Evolutionary conservation across 1,140 invertebrate genomes (phyloP).

Genomic region (Drosophila suzukii): DNA sequence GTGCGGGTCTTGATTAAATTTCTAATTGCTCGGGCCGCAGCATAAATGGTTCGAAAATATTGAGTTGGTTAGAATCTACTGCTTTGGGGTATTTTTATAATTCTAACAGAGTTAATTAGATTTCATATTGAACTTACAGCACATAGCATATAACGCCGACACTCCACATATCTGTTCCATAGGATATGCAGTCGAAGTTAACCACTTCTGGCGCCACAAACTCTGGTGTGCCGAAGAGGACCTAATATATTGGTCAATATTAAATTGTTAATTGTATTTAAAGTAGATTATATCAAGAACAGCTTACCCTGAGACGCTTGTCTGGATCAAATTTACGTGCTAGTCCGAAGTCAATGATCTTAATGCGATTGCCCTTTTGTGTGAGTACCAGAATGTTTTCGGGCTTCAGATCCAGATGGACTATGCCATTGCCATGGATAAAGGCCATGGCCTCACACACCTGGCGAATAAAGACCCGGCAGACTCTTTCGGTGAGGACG

Average conservation of each 20-base stretch:
- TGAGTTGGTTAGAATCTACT: neutral
- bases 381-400: constrained; percentile 99
- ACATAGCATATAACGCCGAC: constrained; percentile 99
- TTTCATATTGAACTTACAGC: constrained; percentile 90
- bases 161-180: constrained; percentile 98
- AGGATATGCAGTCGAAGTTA: constrained; percentile 98
- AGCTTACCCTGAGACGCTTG: constrained; percentile 90
- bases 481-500: constrained; percentile 96
- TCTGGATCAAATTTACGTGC: constrained; percentile 96
- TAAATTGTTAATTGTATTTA: neutral
- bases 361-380: constrained; percentile 97
- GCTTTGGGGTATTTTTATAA: neutral
- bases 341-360: constrained; percentile 99
- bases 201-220: constrained; percentile 99
- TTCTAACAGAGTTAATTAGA: neutral
- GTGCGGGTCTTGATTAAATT: constrained; percentile 52
- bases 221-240: constrained; percentile 98
- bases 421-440: constrained; percentile 96
- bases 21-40: constrained; percentile 23
- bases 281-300: too few relatives aligned
- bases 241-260: constrained; percentile 85
- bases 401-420: constrained; percentile 99
- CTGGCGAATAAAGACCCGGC: constrained; percentile 97
- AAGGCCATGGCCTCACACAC: constrained; percentile 98
- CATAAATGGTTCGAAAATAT: constrained; percentile 40